Base-by-base conservation (phyloP, 1,140 invertebrate species). In the Marisa cornuarietis region DNA sequence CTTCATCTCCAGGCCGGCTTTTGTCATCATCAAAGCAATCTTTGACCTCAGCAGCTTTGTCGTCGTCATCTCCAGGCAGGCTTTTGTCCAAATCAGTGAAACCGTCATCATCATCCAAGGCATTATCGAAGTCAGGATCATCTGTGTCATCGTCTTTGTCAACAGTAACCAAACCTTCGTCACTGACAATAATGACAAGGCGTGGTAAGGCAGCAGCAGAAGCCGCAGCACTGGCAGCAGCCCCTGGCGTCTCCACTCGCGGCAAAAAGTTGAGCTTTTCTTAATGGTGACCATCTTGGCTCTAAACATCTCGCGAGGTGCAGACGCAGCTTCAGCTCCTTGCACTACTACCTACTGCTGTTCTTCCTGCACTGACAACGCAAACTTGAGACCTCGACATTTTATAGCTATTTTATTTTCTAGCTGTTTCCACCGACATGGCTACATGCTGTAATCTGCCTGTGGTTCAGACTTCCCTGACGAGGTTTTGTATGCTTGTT, bases 171-270 rank as follows among this genome's bases (percentile, higher is more conserved):
- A 24, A 11, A 22, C 49, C 31, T 4, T 65, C 62, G 31, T 68
- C 65, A 14, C 68, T 63, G 18, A 77, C 65, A 24, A 77, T 77
- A 31, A 77, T 77, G 76, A 77, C 76, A 51, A 51, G 76, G 51
- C 76, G 76, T 22, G 76, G 76, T 8, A 66, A 68, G 68, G 76
- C 76, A 24, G 76, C 76, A 54, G 76, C 76, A 51, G 76, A 52
- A 52, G 76, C 76, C 14, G 74, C 58, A 14, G 72, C 49, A 8
- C 20, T 24, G 7, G 73, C 71, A 54, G 51, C 65, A 1, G 52
- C 74, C 9, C 76, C 63, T 51, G 63, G 51, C 22, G 63, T 77
- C 61, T 65, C 63, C 63, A 77, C 76, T 22, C 76, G 76, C 7
- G 76, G 76, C 63, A 77, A 77, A 26, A 77, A 77, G 26, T 42